Evolutionary conservation across 2,797 vertebrate species (phyloP).

Genomic region (Gymnopithys bicolor): DNA sequence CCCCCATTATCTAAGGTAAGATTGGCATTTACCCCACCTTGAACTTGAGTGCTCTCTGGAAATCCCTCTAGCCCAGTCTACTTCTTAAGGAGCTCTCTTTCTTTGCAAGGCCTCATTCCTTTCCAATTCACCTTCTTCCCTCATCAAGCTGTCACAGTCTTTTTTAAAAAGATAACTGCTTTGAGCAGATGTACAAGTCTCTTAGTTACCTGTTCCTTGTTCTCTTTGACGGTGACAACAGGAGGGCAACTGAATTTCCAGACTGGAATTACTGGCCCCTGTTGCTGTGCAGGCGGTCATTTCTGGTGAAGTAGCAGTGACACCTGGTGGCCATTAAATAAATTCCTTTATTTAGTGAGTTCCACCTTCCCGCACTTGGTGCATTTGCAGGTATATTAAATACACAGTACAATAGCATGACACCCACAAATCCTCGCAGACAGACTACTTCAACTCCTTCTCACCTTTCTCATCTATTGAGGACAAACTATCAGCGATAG

Average conservation of each 20-base stretch:
- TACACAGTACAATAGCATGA: no score
- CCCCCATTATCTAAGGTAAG: not conserved
- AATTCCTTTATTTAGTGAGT: not conserved
- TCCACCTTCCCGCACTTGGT: rapidly evolving
- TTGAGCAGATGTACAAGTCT: not conserved
- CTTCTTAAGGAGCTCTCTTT: not conserved
- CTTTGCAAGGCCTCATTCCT: not conserved
- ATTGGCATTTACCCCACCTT: not conserved
- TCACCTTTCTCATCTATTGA: not conserved
- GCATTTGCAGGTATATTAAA: not conserved
- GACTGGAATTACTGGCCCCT: rapidly evolving
- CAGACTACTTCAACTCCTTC: not conserved
- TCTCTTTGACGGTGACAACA: not conserved
- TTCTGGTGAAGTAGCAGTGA: not conserved
- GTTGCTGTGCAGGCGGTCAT: rapidly evolving
- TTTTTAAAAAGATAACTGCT: not conserved
- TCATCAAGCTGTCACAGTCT: not conserved
- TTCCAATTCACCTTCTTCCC: not conserved
- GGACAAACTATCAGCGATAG: not conserved
- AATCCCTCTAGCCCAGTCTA: not conserved
- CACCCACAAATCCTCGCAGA: rapidly evolving
- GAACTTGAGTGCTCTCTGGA: not conserved
- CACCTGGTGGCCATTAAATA: not conserved
- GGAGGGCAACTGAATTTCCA: not conserved
- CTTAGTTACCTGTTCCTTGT: not conserved